A percentile compares a stretch with the other conserved stretches of the same genome.
Evolutionary conservation across 2,113 vertebrate genomes (phyloP).

Genomic region (Larimichthys crocea): DNA sequence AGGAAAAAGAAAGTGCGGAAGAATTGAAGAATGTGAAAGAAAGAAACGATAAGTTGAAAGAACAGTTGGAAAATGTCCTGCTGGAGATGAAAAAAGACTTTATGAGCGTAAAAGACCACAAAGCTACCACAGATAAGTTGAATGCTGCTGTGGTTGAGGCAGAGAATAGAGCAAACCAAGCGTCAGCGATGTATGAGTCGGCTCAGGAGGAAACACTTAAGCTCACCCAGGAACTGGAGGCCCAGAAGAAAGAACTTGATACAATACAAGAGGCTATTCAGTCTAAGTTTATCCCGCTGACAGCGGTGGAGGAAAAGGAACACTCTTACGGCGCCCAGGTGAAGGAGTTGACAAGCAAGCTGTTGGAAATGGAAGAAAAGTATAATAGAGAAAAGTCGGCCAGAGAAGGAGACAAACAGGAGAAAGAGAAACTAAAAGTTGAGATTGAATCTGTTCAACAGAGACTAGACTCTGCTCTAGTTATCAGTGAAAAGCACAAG

Average conservation of each 20-base stretch:
- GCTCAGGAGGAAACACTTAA: slow-evolving; percentile 84
- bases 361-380: slow-evolving; percentile 82
- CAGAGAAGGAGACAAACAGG: slow-evolving; percentile 69
- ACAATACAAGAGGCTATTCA: slow-evolving; percentile 93
- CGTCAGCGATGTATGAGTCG: slow-evolving; percentile 61
- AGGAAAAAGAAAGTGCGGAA: slow-evolving; percentile 77
- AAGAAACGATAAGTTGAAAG: slow-evolving; percentile 85
- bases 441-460: slow-evolving; percentile 83
- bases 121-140: slow-evolving; percentile 67
- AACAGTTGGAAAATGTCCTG: slow-evolving; percentile 81
- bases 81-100: slow-evolving; percentile 82
- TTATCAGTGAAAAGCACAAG: slow-evolving; percentile 79
- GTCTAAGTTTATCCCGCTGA: slow-evolving; percentile 88
- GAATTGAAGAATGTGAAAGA: slow-evolving; percentile 86
- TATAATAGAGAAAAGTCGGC: slow-evolving; percentile 75
- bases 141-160: slow-evolving; percentile 71
- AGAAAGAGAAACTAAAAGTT: slow-evolving; percentile 82
- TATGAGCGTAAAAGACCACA: slow-evolving; percentile 84
- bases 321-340: slow-evolving; percentile 80
- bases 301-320: slow-evolving; percentile 86
- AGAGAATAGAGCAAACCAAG: slow-evolving; percentile 70
- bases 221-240: slow-evolving; percentile 88
- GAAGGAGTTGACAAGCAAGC: slow-evolving; percentile 81
- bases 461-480: slow-evolving; percentile 80
- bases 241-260: slow-evolving; percentile 93